Conservation (phyloP, 1,140 invertebrate species). For the Megathymus violae region DNA sequence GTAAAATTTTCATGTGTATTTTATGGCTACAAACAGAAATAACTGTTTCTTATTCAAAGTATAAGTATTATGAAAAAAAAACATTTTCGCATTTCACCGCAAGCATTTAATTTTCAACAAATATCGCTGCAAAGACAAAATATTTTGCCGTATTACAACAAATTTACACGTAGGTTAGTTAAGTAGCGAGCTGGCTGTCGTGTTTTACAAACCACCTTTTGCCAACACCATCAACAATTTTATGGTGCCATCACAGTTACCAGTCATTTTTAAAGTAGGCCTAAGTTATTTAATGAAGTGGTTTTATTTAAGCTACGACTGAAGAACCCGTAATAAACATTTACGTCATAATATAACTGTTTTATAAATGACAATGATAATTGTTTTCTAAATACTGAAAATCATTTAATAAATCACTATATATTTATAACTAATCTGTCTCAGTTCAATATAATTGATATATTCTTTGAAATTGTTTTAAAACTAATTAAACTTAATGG, state of each 20-base stretch:
- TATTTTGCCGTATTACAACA: not conserved
- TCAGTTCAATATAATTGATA: too few relatives aligned
- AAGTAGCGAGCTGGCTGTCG: not conserved
- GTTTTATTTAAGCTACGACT: too few relatives aligned
- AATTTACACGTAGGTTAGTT: conserved; percentile 2
- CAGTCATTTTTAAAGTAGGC: not conserved
- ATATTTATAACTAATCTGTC: too few relatives aligned
- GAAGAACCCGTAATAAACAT: too few relatives aligned
- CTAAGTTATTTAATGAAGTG: too few relatives aligned
- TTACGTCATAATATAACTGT: too few relatives aligned
- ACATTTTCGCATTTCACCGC: conserved; percentile 14
- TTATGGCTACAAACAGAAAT: not conserved
- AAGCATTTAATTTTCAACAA: conserved; percentile 18
- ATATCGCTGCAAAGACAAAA: conserved; percentile 11
- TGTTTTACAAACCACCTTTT: not conserved
- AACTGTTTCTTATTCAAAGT: not conserved
- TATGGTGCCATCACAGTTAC: not conserved
- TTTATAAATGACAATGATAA: too few relatives aligned
- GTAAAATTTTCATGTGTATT: conserved; percentile 6
- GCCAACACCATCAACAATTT: not conserved
- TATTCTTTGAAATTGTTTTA: too few relatives aligned
- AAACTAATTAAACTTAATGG: too few relatives aligned
- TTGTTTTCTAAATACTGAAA: too few relatives aligned
- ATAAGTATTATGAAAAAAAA: not conserved
- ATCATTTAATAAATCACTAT: too few relatives aligned